phyloP scores from a whole-genome alignment of 2,113 vertebrate species.

The Hippotragus niger region DNA sequence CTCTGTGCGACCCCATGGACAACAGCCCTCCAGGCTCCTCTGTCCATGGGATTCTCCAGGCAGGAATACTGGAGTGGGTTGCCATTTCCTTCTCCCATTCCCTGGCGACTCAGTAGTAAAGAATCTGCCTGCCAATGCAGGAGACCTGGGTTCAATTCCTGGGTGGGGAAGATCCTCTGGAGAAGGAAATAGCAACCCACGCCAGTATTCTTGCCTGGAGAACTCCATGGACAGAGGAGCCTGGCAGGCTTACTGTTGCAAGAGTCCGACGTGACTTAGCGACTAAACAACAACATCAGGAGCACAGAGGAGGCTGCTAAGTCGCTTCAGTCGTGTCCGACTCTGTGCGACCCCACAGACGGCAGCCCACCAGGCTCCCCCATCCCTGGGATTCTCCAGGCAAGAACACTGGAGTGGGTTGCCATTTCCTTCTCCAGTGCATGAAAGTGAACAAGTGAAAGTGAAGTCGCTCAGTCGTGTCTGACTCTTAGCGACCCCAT shows the following conservation, averaged over 20 bases:
- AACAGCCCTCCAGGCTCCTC: background rate
- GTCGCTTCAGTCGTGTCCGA: background rate
- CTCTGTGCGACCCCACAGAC: background rate
- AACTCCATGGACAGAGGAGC: background rate
- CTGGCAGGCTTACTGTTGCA: background rate
- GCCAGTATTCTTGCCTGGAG: background rate
- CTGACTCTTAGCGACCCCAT: rapidly evolving
- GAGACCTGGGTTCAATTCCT: background rate
- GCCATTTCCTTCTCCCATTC: background rate
- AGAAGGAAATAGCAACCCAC: background rate
- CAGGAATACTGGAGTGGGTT: background rate
- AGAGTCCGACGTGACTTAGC: background rate
- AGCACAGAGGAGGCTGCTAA: background rate
- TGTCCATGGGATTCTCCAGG: background rate
- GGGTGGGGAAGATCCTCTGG: background rate
- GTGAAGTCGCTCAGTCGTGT: too few species aligned
- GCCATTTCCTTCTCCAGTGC: too few species aligned
- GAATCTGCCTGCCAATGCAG: background rate
- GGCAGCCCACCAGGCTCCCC: background rate
- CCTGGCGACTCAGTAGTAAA: background rate
- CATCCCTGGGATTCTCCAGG: too few species aligned
- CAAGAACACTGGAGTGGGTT: too few species aligned
- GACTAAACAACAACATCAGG: background rate
- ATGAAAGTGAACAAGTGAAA: too few species aligned
- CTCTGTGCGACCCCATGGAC: background rate